Percentiles rank a stretch among this genome's conserved stretches.
These are phyloP conservation scores for Acanthurus leucopareius DNA, from an alignment of 2,797 vertebrate species.

Conservation along the genomic window DNA sequence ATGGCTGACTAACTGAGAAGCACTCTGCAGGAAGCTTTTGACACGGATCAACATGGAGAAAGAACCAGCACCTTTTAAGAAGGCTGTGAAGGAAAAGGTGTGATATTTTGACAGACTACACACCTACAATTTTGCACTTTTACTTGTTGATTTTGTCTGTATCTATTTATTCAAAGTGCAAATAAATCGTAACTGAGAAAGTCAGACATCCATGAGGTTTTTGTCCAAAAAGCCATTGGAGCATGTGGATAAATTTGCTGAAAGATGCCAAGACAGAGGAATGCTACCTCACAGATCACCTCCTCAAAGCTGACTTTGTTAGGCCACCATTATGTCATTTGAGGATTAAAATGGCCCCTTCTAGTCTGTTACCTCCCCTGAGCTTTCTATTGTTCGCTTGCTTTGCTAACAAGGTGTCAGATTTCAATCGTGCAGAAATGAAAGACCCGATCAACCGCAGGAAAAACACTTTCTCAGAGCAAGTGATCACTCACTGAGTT, in stretches of 20 bases:
- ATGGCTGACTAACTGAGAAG: too few species aligned
- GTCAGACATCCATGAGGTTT: not conserved
- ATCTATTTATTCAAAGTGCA: too few species aligned
- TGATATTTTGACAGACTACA: too few species aligned
- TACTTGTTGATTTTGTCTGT: too few species aligned
- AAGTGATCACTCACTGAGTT: not conserved
- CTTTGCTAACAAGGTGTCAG: slow-evolving; percentile 16
- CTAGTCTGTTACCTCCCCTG: not conserved
- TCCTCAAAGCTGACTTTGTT: slow-evolving; percentile 89
- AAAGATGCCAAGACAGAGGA: slow-evolving; percentile 95
- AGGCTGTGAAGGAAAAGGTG: too few species aligned
- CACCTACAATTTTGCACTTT: too few species aligned
- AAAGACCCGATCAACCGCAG: not conserved
- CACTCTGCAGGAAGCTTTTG: too few species aligned
- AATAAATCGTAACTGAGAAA: too few species aligned
- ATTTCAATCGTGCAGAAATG: not conserved
- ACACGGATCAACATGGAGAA: too few species aligned
- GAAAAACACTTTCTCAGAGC: not conserved
- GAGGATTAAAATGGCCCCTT: not conserved
- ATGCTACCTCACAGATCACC: slow-evolving; percentile 94
- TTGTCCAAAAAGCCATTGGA: slow-evolving; percentile 64
- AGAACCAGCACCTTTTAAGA: too few species aligned
- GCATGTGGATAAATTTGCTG: slow-evolving; percentile 96
- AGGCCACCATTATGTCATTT: not conserved
- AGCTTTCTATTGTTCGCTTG: not conserved